Evolutionary conservation across 2,797 vertebrate genomes (phyloP).

Genomic region (Eulemur albifrons): DNA sequence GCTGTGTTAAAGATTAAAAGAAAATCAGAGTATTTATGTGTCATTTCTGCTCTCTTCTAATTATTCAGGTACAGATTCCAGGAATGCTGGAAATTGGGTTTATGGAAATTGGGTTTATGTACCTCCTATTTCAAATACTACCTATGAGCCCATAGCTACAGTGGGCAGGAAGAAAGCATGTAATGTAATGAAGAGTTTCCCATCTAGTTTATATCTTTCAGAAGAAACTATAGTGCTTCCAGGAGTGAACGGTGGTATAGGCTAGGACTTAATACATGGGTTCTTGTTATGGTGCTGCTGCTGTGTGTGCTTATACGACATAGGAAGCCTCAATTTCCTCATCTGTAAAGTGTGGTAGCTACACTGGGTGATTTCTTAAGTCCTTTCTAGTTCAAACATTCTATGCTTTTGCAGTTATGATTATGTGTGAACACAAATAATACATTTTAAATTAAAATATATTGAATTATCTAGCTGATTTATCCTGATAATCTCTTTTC

Average conservation of each 20-base stretch:
- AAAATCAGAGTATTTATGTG: neutral
- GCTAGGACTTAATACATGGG: neutral
- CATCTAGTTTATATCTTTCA: neutral
- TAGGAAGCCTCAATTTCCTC: neutral
- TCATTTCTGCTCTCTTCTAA: neutral
- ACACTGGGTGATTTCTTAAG: neutral
- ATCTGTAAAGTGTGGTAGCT: neutral
- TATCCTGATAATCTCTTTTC: constrained; percentile 37
- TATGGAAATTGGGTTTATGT: neutral
- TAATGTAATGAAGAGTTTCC: neutral
- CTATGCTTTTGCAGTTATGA: neutral
- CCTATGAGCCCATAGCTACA: neutral
- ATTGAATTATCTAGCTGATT: neutral
- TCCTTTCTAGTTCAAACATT: neutral
- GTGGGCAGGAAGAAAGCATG: neutral
- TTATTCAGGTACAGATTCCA: neutral
- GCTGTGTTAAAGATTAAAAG: neutral
- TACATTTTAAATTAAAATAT: neutral
- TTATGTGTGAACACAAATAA: neutral
- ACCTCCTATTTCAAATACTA: neutral
- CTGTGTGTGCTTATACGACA: neutral
- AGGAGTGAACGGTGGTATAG: neutral
- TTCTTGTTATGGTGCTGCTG: neutral
- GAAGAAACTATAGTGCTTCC: neutral
- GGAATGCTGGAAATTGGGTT: neutral